phyloP scores from a whole-genome alignment of 2,888 invertebrate genomes.

The Choristoneura rosaceana region DNA sequence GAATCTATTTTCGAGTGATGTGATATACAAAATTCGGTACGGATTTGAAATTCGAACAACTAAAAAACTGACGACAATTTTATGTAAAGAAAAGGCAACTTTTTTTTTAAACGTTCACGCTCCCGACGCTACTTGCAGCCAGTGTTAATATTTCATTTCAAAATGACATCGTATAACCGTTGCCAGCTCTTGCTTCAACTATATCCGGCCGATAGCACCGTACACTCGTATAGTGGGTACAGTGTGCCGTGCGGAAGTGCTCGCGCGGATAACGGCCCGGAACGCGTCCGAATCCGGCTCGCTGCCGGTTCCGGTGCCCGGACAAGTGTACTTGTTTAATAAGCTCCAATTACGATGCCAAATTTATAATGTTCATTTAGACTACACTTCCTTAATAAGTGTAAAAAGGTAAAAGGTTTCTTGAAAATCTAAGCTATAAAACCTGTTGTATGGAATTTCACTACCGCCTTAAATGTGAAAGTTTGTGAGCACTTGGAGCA shows the following conservation, averaged over 20 bases:
- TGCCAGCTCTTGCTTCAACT: neutral
- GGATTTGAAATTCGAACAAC: too few species aligned
- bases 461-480: too few species aligned
- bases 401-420: too few species aligned
- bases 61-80: neutral
- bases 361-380: conserved; percentile 44
- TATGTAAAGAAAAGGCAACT: neutral
- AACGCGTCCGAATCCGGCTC: conserved; percentile 65
- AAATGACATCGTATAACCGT: conserved; percentile 9
- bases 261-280: conserved; percentile 73
- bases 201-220: conserved; percentile 14
- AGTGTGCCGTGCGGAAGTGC: conserved; percentile 57
- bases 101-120: neutral
- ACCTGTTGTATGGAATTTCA: too few species aligned
- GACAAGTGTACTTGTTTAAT: conserved; percentile 56
- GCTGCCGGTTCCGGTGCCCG: conserved; percentile 56
- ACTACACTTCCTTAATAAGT: too few species aligned
- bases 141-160: conserved; percentile 15
- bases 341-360: conserved; percentile 52
- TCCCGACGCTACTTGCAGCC: neutral
- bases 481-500: too few species aligned
- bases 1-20: too few species aligned
- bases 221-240: neutral
- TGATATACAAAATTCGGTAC: too few species aligned
- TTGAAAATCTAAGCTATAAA: too few species aligned